Evolutionary conservation across 2,888 invertebrate genomes (phyloP).

Genomic region (Listrodromus nycthemerus): DNA sequence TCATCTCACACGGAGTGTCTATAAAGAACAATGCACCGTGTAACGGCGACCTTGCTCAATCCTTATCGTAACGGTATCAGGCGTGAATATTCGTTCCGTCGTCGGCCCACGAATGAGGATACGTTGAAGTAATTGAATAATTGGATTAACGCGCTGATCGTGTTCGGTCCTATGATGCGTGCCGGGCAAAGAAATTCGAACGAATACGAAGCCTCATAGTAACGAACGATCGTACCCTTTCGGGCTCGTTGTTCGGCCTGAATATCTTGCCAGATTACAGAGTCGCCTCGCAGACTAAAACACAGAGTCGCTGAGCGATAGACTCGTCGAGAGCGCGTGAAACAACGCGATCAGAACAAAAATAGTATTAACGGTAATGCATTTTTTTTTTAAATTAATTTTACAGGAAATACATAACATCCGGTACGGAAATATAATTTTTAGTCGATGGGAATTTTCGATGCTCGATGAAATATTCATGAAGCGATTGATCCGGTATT

Average conservation of each 20-base stretch:
- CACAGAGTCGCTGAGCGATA: background rate
- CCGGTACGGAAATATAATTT: too few species aligned
- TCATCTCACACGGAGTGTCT: background rate
- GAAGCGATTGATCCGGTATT: too few species aligned
- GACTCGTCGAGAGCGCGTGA: background rate
- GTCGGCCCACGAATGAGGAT: background rate
- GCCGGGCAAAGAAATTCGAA: background rate
- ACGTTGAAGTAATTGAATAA: constrained; percentile 16
- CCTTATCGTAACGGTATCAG: constrained; percentile 25
- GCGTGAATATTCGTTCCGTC: constrained; percentile 10
- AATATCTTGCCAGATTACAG: constrained; percentile 34
- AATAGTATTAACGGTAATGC: too few species aligned
- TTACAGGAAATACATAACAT: too few species aligned
- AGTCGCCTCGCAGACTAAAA: background rate
- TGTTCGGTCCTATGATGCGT: background rate
- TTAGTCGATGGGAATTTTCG: background rate
- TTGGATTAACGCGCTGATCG: constrained; percentile 22
- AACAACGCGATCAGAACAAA: background rate
- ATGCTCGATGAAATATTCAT: too few species aligned
- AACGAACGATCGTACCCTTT: constrained; percentile 17
- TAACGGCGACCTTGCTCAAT: constrained; percentile 37
- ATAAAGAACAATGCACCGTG: constrained; percentile 1
- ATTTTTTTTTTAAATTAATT: background rate
- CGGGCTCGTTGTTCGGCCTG: constrained; percentile 29
- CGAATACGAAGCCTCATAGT: constrained; percentile 24